These are phyloP conservation scores for Lucilia cuprina DNA, from an alignment of 1,140 invertebrate genomes.

Conservation along the genomic window DNA sequence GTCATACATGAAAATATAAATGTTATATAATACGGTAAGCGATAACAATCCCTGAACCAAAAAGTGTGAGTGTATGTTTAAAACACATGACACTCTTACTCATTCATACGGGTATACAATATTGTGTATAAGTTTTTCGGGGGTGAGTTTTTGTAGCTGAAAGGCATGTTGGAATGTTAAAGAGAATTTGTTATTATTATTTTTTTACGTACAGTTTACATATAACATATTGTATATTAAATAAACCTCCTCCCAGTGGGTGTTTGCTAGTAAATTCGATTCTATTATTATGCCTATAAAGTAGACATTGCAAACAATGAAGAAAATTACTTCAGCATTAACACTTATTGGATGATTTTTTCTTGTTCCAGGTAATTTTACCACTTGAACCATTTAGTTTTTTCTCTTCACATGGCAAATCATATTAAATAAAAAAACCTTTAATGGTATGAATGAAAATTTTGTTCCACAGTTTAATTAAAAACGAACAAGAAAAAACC, in stretches of 20 bases:
- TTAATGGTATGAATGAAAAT: not conserved
- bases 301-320: not conserved
- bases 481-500: not conserved
- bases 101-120: not conserved
- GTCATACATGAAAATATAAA: not conserved
- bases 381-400: not conserved
- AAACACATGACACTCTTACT: not conserved
- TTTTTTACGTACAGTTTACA: not conserved
- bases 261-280: not conserved
- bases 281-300: not conserved
- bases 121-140: not conserved
- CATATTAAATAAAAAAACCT: not conserved
- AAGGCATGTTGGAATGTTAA: not conserved
- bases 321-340: not conserved
- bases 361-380: not conserved
- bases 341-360: slow-evolving; percentile 15
- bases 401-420: not conserved
- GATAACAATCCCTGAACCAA: not conserved
- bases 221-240: not conserved
- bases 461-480: not conserved
- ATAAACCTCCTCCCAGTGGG: not conserved
- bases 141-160: not conserved
- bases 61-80: not conserved
- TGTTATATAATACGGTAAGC: not conserved
- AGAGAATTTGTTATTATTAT: not conserved